These are phyloP conservation scores for Blastobasis adustella DNA, from an alignment of 2,888 invertebrate genomes.

Conservation along the genomic window DNA sequence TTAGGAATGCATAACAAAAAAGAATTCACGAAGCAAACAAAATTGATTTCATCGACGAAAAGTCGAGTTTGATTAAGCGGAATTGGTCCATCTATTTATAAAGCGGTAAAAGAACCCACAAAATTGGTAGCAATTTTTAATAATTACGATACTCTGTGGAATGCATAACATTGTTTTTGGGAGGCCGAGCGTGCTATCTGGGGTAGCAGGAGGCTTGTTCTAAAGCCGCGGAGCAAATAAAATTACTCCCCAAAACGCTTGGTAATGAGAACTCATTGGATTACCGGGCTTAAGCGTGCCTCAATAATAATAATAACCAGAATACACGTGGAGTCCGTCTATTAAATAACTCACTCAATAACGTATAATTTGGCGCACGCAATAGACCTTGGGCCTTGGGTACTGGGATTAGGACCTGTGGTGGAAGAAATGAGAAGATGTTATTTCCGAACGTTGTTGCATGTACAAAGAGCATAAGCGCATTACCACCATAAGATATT, in stretches of 20 bases:
- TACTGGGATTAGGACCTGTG: slow-evolving; percentile 22
- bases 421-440: too few species aligned
- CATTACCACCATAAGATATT: too few species aligned
- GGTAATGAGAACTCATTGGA: slow-evolving; percentile 71
- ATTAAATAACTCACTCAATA: slow-evolving; percentile 73
- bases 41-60: not conserved
- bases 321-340: slow-evolving; percentile 61
- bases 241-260: slow-evolving; percentile 55
- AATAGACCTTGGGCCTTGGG: slow-evolving; percentile 1
- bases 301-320: slow-evolving; percentile 69
- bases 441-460: too few species aligned
- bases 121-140: slow-evolving; percentile 69
- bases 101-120: slow-evolving; percentile 33
- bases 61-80: too few species aligned
- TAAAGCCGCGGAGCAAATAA: slow-evolving; percentile 65
- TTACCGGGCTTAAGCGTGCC: slow-evolving; percentile 59
- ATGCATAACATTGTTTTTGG: slow-evolving; percentile 45
- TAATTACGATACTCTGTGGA: slow-evolving; percentile 58
- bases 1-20: too few species aligned
- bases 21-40: not conserved
- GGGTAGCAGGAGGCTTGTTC: slow-evolving; percentile 52
- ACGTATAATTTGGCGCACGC: slow-evolving; percentile 50
- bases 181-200: slow-evolving; percentile 58
- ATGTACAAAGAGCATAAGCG: too few species aligned
- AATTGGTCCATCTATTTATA: slow-evolving; percentile 8